Conservation (phyloP, 2,888 invertebrate genomes). For the Isoperla grammatica region DNA sequence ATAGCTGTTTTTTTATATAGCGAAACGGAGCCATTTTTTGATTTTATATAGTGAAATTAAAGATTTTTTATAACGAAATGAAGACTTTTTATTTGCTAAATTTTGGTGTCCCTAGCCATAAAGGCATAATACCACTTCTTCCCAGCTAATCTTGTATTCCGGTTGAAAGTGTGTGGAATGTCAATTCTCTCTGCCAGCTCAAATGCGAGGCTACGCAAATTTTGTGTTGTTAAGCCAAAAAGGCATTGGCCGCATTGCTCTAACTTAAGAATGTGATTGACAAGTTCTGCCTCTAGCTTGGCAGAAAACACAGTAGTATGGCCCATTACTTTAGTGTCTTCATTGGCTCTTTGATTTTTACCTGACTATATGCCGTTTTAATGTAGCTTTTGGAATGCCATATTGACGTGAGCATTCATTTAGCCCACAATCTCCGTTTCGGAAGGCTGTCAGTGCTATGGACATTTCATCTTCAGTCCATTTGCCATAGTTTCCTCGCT, state of each 20-base stretch:
- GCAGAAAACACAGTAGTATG: neutral
- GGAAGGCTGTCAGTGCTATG: neutral
- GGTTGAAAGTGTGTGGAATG: slow-evolving; percentile 28
- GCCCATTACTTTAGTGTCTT: neutral
- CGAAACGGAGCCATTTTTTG: too few relatives aligned
- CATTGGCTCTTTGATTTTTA: neutral
- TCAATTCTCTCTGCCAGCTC: slow-evolving; percentile 29
- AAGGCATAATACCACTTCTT: slow-evolving; percentile 31
- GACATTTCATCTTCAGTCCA: neutral
- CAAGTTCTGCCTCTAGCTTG: slow-evolving; percentile 5
- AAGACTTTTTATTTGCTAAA: too few relatives aligned
- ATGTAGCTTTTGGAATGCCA: neutral
- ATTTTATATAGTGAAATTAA: too few relatives aligned
- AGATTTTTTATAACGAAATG: too few relatives aligned
- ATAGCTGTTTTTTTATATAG: too few relatives aligned
- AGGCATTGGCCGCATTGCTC: slow-evolving; percentile 8
- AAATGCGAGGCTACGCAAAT: slow-evolving; percentile 30
- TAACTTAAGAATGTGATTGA: slow-evolving; percentile 1
- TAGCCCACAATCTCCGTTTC: neutral
- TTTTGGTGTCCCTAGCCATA: too few relatives aligned
- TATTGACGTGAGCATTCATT: neutral
- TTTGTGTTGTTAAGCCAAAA: slow-evolving; percentile 28
- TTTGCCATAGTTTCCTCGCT: neutral
- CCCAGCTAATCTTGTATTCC: slow-evolving; percentile 28
- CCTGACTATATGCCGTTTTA: neutral